A percentile compares a stretch with the other conserved stretches of the same genome.
phyloP scores from a whole-genome alignment of 2,888 invertebrate species.

The Pogonocherus hispidulus region DNA sequence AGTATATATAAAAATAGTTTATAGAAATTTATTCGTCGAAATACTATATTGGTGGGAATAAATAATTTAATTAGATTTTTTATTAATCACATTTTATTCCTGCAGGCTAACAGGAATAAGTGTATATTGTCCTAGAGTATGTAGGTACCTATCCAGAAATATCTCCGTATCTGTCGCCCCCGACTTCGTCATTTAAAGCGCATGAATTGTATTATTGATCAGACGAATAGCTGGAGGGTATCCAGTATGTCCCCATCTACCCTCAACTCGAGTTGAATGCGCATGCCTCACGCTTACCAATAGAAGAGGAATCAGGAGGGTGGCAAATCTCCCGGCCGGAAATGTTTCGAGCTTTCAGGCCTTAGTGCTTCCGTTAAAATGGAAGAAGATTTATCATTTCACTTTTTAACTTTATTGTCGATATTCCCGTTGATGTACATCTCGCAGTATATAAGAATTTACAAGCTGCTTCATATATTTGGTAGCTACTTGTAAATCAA shows the following conservation, averaged over 20 bases:
- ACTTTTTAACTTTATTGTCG: slow-evolving; percentile 45
- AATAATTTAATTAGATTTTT: no score
- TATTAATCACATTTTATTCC: no score
- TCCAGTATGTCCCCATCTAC: slow-evolving; percentile 29
- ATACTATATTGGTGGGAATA: no score
- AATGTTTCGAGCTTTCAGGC: slow-evolving; percentile 63
- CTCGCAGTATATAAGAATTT: neutral
- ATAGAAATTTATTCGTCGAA: no score
- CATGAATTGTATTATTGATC: slow-evolving; percentile 63
- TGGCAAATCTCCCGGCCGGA: slow-evolving; percentile 62
- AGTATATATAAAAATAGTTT: no score
- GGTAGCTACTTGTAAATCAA: no score
- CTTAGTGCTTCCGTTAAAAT: slow-evolving; percentile 67
- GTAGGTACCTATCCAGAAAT: no score
- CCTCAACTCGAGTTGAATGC: slow-evolving; percentile 27
- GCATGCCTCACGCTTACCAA: slow-evolving; percentile 59
- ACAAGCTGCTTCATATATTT: neutral
- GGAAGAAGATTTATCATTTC: slow-evolving; percentile 61
- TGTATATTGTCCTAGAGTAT: neutral
- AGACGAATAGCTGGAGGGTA: slow-evolving; percentile 50
- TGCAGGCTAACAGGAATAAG: no score
- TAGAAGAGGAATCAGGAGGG: slow-evolving; percentile 55
- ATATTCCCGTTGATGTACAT: slow-evolving; percentile 25
- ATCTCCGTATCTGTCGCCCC: no score
- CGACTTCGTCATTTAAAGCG: slow-evolving; percentile 47